A percentile compares a stretch with the other conserved stretches of the same genome.
phyloP scores from a whole-genome alignment of 1,140 invertebrate species.

The Patella vulgata region DNA sequence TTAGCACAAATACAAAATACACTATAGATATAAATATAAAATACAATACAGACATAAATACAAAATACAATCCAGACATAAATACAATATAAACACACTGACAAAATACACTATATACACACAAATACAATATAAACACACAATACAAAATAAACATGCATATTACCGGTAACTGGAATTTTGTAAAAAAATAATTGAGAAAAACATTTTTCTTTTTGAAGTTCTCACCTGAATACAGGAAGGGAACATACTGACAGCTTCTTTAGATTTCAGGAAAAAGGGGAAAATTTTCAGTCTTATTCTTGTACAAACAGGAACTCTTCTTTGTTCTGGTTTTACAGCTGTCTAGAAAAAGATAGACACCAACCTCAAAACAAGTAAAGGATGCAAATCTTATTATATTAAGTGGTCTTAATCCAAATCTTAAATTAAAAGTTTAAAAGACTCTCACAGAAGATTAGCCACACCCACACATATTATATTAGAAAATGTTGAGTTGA shows the following conservation, averaged over 20 bases:
- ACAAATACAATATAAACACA: too few relatives aligned
- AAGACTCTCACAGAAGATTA: constrained; percentile 3
- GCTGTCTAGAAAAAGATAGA: constrained; percentile 23
- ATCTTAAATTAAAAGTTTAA: constrained; percentile 1
- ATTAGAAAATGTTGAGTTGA: neutral
- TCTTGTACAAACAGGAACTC: constrained; percentile 79
- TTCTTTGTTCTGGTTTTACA: constrained; percentile 73
- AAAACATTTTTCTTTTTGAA: constrained; percentile 3
- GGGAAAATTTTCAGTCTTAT: constrained; percentile 86
- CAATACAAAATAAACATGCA: too few relatives aligned
- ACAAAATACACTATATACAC: too few relatives aligned
- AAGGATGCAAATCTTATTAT: neutral
- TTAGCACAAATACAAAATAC: constrained; percentile 1
- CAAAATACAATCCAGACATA: neutral
- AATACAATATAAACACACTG: too few relatives aligned
- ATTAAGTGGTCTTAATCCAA: neutral
- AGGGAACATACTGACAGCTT: constrained; percentile 81
- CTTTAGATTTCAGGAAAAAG: constrained; percentile 82
- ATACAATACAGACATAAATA: neutral
- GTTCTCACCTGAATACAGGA: constrained; percentile 78
- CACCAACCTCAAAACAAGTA: neutral
- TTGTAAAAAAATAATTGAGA: too few relatives aligned
- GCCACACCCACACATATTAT: neutral
- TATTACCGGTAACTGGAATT: too few relatives aligned
- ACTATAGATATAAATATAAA: neutral